A percentile compares a stretch with the other conserved stretches of the same genome.
Evolutionary conservation across 1,140 invertebrate genomes (phyloP).

Genomic region (Zaprionus capensis): DNA sequence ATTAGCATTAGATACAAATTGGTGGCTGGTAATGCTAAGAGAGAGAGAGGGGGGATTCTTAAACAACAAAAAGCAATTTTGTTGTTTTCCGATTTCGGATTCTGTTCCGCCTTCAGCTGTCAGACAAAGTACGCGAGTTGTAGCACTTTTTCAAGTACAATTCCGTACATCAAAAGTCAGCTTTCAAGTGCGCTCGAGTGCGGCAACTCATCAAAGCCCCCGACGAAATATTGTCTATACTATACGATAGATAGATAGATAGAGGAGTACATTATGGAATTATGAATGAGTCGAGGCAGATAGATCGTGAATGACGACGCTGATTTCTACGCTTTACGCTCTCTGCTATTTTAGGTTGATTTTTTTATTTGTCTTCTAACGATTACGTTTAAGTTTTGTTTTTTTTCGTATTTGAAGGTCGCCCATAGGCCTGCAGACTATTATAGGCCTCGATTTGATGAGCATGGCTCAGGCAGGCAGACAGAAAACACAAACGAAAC

Average conservation of each 20-base stretch:
- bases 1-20: conserved; percentile 63
- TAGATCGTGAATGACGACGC: conserved; percentile 65
- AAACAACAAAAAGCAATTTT: conserved; percentile 21
- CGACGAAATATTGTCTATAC: conserved; percentile 16
- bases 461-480: conserved; percentile 23
- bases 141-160: conserved; percentile 76
- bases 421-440: conserved; percentile 52
- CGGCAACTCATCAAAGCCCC: conserved; percentile 78
- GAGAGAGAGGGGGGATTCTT: neutral
- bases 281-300: conserved; percentile 70
- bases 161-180: conserved; percentile 70
- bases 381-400: conserved; percentile 26
- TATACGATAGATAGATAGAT: conserved; percentile 10
- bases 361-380: conserved; percentile 45
- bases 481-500: conserved; percentile 51
- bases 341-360: conserved; percentile 38
- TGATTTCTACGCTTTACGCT: conserved; percentile 45
- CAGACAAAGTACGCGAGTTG: conserved; percentile 53
- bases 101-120: conserved; percentile 64
- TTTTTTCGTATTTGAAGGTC: conserved; percentile 54
- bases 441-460: conserved; percentile 64
- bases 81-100: conserved; percentile 19
- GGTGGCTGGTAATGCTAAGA: no score
- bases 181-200: conserved; percentile 68
- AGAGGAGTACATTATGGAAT: conserved; percentile 36